Percentiles rank a stretch among this genome's conserved stretches.
These are phyloP conservation scores for Ctenicera cuprea DNA, from an alignment of 2,888 invertebrate species.

Conservation along the genomic window DNA sequence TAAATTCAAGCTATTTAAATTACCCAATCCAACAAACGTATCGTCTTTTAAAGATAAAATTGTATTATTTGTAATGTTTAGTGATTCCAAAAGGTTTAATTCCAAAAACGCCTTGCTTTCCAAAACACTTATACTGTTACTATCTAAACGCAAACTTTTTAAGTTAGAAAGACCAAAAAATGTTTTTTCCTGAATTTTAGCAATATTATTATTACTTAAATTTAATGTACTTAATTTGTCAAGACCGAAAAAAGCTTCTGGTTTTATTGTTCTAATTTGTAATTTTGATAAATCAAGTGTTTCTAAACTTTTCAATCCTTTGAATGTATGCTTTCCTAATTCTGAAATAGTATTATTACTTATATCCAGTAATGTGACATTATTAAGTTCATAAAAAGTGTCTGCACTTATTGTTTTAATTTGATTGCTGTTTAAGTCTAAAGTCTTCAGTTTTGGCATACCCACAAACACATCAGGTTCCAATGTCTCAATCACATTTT, in stretches of 20 bases:
- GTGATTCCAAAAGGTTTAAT: neutral
- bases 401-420: neutral
- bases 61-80: neutral
- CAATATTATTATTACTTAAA: too few relatives aligned
- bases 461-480: neutral
- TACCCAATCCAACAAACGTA: neutral
- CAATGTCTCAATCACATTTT: neutral
- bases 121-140: neutral
- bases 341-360: neutral
- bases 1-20: neutral
- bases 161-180: too few relatives aligned
- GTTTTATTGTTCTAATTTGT: neutral
- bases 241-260: neutral
- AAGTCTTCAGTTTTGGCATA: neutral
- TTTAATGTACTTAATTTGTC: neutral
- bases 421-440: neutral
- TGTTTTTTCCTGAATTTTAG: too few relatives aligned
- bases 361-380: neutral
- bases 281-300: neutral
- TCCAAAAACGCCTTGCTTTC: neutral
- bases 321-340: neutral
- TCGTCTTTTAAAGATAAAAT: neutral
- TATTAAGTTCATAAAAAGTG: neutral
- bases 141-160: too few relatives aligned
- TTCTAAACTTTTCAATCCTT: neutral